phyloP scores from a whole-genome alignment of 1,140 invertebrate genomes.

The Atta colombica region DNA sequence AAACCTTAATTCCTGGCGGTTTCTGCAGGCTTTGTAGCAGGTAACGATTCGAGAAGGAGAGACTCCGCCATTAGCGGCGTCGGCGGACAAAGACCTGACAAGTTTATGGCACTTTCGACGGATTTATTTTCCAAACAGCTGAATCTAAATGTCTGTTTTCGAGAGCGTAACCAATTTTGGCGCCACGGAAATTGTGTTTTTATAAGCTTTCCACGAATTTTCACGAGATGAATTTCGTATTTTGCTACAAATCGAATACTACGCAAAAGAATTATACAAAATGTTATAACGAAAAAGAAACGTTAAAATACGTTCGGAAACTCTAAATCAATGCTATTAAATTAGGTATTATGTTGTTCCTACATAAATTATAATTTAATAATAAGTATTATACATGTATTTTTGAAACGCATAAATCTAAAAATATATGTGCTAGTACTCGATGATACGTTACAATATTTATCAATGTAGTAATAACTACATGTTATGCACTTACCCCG shows the following conservation, averaged over 20 bases:
- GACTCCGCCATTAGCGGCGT: conserved; percentile 76
- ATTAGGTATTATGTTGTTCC: background rate
- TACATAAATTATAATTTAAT: background rate
- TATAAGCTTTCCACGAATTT: background rate
- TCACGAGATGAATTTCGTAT: background rate
- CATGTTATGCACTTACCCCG: conserved; percentile 85
- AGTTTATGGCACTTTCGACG: conserved; percentile 79
- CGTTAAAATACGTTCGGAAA: background rate
- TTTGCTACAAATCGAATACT: background rate
- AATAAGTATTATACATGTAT: background rate
- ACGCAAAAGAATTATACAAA: background rate
- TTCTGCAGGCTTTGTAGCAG: conserved; percentile 46
- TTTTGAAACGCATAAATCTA: background rate
- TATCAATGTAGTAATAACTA: background rate
- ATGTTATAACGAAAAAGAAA: background rate
- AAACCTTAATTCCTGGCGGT: conserved; percentile 45
- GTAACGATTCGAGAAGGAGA: conserved; percentile 28
- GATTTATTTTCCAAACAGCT: conserved; percentile 76
- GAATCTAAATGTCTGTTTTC: conserved; percentile 38
- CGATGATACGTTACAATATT: background rate
- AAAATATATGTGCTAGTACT: background rate
- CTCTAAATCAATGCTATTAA: background rate
- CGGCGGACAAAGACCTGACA: conserved; percentile 77
- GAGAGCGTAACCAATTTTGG: conserved; percentile 70
- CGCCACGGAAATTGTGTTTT: background rate